Conservation (phyloP, 1,140 invertebrate genomes). For the Bombus confusus region DNA sequence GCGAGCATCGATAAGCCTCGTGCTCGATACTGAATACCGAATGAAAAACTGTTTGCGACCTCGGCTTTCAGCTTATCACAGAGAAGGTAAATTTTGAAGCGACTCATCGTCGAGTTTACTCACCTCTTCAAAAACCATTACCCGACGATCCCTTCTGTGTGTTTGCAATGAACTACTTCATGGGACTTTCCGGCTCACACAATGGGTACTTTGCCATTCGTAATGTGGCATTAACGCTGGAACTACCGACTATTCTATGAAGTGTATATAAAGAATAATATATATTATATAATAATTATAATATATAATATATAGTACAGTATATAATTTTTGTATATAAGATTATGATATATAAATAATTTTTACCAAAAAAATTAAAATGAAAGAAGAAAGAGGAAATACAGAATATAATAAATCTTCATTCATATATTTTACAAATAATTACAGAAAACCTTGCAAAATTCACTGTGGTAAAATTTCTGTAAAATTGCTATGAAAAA, state of each 20-base stretch:
- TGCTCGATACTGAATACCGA: conserved; percentile 3
- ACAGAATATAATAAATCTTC: no score
- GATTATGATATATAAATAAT: no score
- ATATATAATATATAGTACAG: no score
- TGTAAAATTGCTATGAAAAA: background rate
- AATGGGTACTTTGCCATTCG: background rate
- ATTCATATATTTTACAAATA: no score
- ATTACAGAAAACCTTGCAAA: no score
- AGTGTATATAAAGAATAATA: no score
- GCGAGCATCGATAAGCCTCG: conserved; percentile 24
- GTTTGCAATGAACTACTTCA: background rate
- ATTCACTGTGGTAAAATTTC: no score
- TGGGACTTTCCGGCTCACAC: background rate
- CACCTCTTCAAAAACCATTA: background rate
- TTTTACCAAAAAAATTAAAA: no score
- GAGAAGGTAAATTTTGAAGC: conserved; percentile 23
- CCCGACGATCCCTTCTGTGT: background rate
- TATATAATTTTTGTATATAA: no score
- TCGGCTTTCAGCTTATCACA: conserved; percentile 13
- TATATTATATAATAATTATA: no score
- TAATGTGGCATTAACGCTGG: background rate
- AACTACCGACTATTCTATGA: background rate
- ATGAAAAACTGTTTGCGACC: conserved; percentile 9
- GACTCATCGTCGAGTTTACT: conserved; percentile 21
- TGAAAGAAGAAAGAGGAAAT: background rate